phyloP scores from a whole-genome alignment of 2,113 vertebrate species.

The Oxyura jamaicensis region DNA sequence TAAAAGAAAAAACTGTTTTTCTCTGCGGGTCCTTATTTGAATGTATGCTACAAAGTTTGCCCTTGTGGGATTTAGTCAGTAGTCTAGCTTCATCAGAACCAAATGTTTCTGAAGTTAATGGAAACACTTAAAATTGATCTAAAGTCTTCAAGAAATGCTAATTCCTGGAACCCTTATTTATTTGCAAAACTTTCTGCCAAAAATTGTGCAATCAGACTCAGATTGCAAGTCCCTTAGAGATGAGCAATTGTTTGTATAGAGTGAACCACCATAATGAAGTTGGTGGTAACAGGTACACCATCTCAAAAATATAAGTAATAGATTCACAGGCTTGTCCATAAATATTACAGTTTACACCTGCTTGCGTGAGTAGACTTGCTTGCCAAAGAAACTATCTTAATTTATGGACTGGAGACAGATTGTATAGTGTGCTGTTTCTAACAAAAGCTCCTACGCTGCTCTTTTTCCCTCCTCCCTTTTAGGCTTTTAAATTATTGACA shows the following conservation, averaged over 20 bases:
- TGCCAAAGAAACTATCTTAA: not conserved
- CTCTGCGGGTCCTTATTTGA: not conserved
- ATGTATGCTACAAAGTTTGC: not conserved
- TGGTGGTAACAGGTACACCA: not conserved
- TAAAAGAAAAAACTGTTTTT: not conserved
- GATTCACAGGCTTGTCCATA: not conserved
- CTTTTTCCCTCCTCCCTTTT: not conserved
- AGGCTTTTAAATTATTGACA: constrained; percentile 37
- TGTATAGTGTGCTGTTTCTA: not conserved
- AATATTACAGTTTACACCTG: not conserved
- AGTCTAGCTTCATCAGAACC: not conserved
- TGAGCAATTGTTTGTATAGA: not conserved
- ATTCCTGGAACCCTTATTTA: not conserved
- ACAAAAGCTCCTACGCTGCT: not conserved
- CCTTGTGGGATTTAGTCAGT: not conserved
- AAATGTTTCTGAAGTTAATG: not conserved
- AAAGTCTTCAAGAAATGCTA: not conserved
- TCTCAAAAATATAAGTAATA: not conserved
- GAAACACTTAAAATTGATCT: not conserved
- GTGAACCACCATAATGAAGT: not conserved
- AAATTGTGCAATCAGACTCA: not conserved
- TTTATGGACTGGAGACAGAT: not conserved
- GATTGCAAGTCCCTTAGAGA: not conserved
- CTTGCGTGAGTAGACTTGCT: not conserved
- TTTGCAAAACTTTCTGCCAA: not conserved